These are phyloP conservation scores for Diabrotica balteata DNA, from an alignment of 2,888 invertebrate genomes.

Conservation along the genomic window DNA sequence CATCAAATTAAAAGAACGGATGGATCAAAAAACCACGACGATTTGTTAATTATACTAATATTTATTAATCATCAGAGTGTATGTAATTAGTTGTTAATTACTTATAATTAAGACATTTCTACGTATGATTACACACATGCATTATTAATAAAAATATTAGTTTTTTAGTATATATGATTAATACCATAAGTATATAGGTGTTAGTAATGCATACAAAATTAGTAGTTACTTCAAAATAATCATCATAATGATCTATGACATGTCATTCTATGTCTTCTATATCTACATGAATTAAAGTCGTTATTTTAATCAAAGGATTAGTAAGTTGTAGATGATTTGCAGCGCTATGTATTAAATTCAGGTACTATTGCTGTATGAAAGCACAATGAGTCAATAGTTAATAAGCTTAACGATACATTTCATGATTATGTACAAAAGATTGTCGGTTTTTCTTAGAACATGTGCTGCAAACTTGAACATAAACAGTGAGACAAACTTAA, in stretches of 20 bases:
- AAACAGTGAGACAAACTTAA: conserved; percentile 28
- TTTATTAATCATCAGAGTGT: no score
- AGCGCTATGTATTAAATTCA: conserved; percentile 54
- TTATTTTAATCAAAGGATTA: not conserved
- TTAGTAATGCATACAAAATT: conserved; percentile 5
- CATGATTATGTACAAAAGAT: conserved; percentile 39
- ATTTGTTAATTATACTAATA: no score
- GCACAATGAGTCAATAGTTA: conserved; percentile 6
- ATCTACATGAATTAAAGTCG: not conserved
- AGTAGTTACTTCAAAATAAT: not conserved
- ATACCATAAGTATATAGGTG: conserved; percentile 10
- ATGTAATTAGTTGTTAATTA: no score
- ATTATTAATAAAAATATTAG: conserved; percentile 1
- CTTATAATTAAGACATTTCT: no score
- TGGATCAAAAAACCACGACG: no score
- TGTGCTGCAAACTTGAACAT: conserved; percentile 44
- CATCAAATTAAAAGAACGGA: no score
- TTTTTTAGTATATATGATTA: not conserved
- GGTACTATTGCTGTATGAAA: conserved; percentile 58
- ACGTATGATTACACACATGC: conserved; percentile 6
- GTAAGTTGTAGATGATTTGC: conserved; percentile 37
- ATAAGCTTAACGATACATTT: conserved; percentile 19
- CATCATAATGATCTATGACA: conserved; percentile 16
- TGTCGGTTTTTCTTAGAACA: conserved; percentile 42
- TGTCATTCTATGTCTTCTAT: conserved; percentile 2